Base-by-base conservation (phyloP, 2,888 invertebrate genomes). In the Phyllotreta striolata region DNA sequence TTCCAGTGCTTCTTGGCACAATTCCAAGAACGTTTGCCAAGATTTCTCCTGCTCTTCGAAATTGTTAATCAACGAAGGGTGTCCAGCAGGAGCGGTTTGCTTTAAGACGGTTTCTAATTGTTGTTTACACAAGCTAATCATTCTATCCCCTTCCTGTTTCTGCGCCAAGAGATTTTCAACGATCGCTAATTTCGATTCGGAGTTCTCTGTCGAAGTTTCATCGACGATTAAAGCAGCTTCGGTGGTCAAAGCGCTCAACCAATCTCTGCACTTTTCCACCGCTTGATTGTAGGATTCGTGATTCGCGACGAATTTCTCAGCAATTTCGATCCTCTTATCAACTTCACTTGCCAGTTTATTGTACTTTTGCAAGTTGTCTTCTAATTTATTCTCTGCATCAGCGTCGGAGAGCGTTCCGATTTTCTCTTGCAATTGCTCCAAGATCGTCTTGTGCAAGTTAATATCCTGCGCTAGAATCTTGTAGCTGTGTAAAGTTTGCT, bases 401-500 rank as follows among this genome's bases (percentile, higher is more conserved):
- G 90, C 88, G 76, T 95, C 95, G 1, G 90, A 88, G 68, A 95
- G 85, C 6, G 88, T 85, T 39, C 89, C 89, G 1, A 93, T 89
- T 80, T 95, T 93, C 10, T 93, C 93, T 70, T 91, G 89, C 4
- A 97, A 81, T 74, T 95, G 93, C 69, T 91, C 88, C 34, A 97
- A 82, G 70, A 96, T 91, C 63, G 89, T 91, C 76, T 91, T 91
- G 77, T 96, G 95, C 44, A 95, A 86, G 46, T 88, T 89, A 6
- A 96, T 91, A 79, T 96, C 96, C 82, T 95, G 95, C 39, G 91
- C 85, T 43, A 93, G 84, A 0, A 89, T 87, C 79, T 91, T 92
- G 74, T 90, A 91, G 46, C 89, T 87, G 74, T 96, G 93, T 1
- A 96, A 83, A 40, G 92, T 91, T 24, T 91, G 87, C 82, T 96